phyloP scores from a whole-genome alignment of 2,113 vertebrate genomes.

The Gnathonemus echidnorhynchus region DNA sequence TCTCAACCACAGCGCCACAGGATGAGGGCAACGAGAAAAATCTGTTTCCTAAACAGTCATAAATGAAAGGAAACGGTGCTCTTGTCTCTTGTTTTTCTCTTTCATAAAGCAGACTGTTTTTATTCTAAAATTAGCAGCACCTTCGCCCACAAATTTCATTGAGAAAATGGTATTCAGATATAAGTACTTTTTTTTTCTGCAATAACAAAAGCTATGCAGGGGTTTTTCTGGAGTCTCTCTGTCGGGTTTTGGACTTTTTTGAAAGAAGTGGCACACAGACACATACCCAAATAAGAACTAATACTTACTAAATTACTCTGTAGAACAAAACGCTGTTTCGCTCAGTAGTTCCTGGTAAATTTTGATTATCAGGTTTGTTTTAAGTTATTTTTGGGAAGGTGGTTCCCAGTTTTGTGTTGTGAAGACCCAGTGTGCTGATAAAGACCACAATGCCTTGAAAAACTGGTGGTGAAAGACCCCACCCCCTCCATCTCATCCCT shows the following conservation, averaged over 20 bases:
- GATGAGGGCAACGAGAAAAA: conserved; percentile 5
- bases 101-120: neutral
- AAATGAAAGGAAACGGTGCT: neutral
- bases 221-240: neutral
- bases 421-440: neutral
- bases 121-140: conserved; percentile 20
- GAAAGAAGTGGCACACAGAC: neutral
- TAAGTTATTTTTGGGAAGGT: neutral
- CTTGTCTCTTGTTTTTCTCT: conserved; percentile 10
- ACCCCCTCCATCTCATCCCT: neutral
- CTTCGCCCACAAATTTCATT: conserved; percentile 11
- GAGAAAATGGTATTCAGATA: neutral
- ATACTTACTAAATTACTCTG: neutral
- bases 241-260: neutral
- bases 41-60: conserved; percentile 6
- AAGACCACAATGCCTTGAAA: neutral
- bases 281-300: neutral
- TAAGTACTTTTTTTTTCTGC: conserved; percentile 5
- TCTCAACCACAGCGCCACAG: neutral
- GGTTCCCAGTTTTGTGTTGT: neutral
- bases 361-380: neutral
- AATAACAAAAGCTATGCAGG: neutral
- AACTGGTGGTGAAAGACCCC: neutral
- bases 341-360: neutral
- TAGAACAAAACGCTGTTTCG: neutral